Conservation (phyloP, 2,113 vertebrate species). For the Tragelaphus scriptus region DNA sequence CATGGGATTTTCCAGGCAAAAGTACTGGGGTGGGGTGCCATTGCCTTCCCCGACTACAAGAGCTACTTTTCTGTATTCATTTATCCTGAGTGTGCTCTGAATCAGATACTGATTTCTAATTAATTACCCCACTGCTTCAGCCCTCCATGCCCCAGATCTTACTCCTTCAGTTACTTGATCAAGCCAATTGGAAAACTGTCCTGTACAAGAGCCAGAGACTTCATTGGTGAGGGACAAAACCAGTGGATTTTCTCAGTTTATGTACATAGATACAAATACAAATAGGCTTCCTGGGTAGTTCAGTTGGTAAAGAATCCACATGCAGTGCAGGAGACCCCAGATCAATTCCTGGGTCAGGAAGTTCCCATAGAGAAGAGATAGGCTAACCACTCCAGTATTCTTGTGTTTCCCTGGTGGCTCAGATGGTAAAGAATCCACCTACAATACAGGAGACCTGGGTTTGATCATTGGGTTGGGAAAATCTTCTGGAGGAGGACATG, state of each 20-base stretch:
- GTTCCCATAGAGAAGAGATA: background rate
- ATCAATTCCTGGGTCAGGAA: background rate
- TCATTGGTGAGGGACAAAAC: background rate
- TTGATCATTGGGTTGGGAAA: background rate
- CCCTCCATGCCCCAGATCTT: background rate
- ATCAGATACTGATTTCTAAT: background rate
- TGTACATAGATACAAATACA: background rate
- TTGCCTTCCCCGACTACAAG: no score
- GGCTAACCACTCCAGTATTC: background rate
- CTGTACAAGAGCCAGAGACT: background rate
- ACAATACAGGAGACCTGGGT: background rate
- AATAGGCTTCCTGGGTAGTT: background rate
- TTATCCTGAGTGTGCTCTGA: background rate
- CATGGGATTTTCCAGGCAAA: no score
- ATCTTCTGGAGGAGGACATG: background rate
- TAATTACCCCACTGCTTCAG: background rate
- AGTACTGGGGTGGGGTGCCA: no score
- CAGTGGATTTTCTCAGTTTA: background rate
- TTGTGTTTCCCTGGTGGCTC: background rate
- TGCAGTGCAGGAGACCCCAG: background rate
- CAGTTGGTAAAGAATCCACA: background rate
- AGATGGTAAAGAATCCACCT: background rate
- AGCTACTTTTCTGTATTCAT: background rate
- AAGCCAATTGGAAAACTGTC: background rate
- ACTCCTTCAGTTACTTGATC: background rate